Evolutionary conservation across 2,888 invertebrate species (phyloP), one percentile per base, ranked within the genome.

Genomic region (Nomada ruficornis): DNA sequence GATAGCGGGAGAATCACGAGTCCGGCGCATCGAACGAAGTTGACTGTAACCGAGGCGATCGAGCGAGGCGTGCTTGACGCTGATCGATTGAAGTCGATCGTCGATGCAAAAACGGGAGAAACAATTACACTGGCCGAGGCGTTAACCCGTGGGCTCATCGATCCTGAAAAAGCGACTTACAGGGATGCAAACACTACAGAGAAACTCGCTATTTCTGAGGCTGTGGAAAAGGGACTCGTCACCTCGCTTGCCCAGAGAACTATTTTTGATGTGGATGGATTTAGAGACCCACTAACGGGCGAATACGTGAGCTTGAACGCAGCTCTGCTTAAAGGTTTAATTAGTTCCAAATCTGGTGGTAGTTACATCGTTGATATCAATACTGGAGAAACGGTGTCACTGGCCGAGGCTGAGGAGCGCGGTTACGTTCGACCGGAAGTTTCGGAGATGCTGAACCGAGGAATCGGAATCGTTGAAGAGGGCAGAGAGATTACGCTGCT

Each of bases 191-290:
- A 63, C 13, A 97, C 96, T 0, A 96, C 96, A 63, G 97, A 97
- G 94, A 94, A 96, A 20, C 95, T 97, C 81, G 95, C 96, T 29
- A 96, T 99, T 82, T 96, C 96, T 23, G 98, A 98, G 93, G 99
- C 99, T 0, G 98, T 98, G 20, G 96, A 97, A 91, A 96, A 97
- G 80, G 99, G 99, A 85, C 95, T 98, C 63, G 97, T 99, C 77
- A 97, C 97, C 42, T 98, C 98, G 1, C 97, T 98, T 26, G 96
- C 97, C 7, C 97, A 97, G 92, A 97, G 97, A 93, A 97, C 98
- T 2, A 97, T 98, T 88, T 98, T 98, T 92, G 97, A 98, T 93
- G 98, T 99, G 82, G 98, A 98, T 89, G 98, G 97, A 74, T 97
- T 98, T 92, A 97, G 96, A 92, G 97, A 98, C 94, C 96, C 97